Percentiles rank a stretch among this genome's conserved stretches.
phyloP scores from a whole-genome alignment of 2,113 vertebrate species.

The Halcyon malimbica region DNA sequence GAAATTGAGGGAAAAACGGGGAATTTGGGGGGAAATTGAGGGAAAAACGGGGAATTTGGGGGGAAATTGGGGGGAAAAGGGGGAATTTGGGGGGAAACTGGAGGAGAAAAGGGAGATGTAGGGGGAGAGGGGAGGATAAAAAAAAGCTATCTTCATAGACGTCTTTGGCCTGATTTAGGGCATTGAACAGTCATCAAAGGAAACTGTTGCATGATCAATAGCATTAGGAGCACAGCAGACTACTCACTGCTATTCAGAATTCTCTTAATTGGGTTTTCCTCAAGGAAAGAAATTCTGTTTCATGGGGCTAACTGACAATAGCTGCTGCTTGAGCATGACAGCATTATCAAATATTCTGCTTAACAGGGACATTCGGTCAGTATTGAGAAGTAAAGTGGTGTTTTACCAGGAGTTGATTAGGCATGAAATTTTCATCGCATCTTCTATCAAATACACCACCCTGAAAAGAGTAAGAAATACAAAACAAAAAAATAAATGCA shows the following conservation, averaged over 20 bases:
- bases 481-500: neutral
- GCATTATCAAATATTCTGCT: neutral
- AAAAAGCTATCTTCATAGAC: neutral
- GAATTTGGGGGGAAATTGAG: no score
- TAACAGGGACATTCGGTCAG: neutral
- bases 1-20: no score
- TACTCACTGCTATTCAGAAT: neutral
- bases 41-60: no score
- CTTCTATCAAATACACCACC: neutral
- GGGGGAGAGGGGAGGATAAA: no score
- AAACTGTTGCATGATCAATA: neutral
- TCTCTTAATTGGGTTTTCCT: constrained; percentile 9
- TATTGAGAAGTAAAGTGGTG: neutral
- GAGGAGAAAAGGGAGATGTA: no score
- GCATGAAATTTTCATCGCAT: neutral
- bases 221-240: neutral
- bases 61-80: no score
- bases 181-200: neutral
- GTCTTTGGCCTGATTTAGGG: neutral
- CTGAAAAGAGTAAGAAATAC: neutral
- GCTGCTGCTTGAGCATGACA: neutral
- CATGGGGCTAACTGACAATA: neutral
- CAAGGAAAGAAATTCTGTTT: neutral
- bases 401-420: neutral
- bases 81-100: no score